phyloP scores from a whole-genome alignment of 1,140 invertebrate genomes.

The Heliconius hermathena region DNA sequence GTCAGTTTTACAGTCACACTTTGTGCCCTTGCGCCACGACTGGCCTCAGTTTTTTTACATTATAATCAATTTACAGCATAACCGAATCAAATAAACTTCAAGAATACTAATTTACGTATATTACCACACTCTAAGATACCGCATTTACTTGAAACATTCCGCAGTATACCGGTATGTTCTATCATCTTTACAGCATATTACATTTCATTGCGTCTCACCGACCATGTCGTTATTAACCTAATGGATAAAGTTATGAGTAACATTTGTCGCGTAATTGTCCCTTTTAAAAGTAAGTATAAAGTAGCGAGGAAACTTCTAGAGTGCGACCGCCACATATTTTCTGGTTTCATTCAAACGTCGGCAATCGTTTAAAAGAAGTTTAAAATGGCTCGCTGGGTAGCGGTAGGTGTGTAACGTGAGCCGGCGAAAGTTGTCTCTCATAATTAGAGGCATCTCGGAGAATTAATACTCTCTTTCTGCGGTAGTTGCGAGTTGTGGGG shows the following conservation, averaged over 20 bases:
- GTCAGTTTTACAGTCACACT: too few species aligned
- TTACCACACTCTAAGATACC: not conserved
- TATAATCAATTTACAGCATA: not conserved
- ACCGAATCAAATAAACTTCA: not conserved
- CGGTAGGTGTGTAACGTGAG: conserved; percentile 61
- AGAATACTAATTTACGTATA: not conserved
- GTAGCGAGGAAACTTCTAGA: conserved; percentile 45
- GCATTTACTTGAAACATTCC: not conserved
- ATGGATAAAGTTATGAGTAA: conserved; percentile 39
- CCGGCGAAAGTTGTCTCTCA: conserved; percentile 63
- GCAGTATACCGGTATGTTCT: not conserved
- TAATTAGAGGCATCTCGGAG: conserved; percentile 64
- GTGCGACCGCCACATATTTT: conserved; percentile 44
- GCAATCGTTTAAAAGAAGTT: conserved; percentile 58
- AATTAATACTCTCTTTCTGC: conserved; percentile 67
- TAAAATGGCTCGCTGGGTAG: conserved; percentile 54
- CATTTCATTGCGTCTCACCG: conserved; percentile 30
- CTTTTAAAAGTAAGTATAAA: conserved; percentile 54
- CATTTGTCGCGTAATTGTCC: conserved; percentile 39
- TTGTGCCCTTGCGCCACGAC: too few species aligned
- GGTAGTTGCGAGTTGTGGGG: conserved; percentile 41
- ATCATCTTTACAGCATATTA: not conserved
- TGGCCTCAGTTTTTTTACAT: too few species aligned
- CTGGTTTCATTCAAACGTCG: conserved; percentile 42
- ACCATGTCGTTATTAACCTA: conserved; percentile 33